phyloP scores from a whole-genome alignment of 1,140 invertebrate genomes.

The Nylanderia fulva region DNA sequence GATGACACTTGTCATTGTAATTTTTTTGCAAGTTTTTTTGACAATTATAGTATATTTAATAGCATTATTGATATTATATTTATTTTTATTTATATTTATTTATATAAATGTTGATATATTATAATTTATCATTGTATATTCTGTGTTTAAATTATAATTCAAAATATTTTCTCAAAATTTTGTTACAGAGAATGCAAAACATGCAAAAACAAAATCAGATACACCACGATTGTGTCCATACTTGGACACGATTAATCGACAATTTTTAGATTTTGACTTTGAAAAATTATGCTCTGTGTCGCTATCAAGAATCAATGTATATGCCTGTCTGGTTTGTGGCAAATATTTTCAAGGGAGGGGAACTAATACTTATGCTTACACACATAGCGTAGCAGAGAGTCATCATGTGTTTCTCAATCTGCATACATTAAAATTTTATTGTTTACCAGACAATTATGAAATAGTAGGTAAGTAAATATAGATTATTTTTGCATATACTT shows the following conservation, averaged over 20 bases:
- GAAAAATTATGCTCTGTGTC: conserved; percentile 99
- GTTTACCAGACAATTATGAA: conserved; percentile 99
- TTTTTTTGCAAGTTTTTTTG: not conserved
- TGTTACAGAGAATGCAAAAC: conserved; percentile 56
- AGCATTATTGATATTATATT: too few relatives aligned
- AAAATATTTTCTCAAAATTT: not conserved
- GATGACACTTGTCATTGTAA: not conserved
- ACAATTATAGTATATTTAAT: not conserved
- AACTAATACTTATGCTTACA: conserved; percentile 99
- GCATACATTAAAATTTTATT: conserved; percentile 99
- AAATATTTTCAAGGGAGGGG: conserved; percentile 99
- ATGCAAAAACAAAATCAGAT: conserved; percentile 63
- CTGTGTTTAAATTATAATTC: not conserved
- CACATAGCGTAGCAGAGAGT: conserved; percentile 98
- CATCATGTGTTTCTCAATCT: conserved; percentile 99
- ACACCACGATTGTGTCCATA: conserved; percentile 92
- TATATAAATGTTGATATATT: not conserved
- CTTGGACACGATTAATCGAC: conserved; percentile 98
- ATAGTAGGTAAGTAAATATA: conserved; percentile 92
- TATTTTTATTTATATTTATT: too few relatives aligned
- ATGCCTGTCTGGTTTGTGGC: conserved; percentile 99
- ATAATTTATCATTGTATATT: not conserved
- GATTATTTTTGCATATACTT: not conserved
- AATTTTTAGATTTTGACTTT: conserved; percentile 99
- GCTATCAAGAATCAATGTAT: conserved; percentile 99